A percentile compares a stretch with the other conserved stretches of the same genome.
Conservation (phyloP, 1,140 invertebrate genomes). For the Drosophila rhopaloa region DNA sequence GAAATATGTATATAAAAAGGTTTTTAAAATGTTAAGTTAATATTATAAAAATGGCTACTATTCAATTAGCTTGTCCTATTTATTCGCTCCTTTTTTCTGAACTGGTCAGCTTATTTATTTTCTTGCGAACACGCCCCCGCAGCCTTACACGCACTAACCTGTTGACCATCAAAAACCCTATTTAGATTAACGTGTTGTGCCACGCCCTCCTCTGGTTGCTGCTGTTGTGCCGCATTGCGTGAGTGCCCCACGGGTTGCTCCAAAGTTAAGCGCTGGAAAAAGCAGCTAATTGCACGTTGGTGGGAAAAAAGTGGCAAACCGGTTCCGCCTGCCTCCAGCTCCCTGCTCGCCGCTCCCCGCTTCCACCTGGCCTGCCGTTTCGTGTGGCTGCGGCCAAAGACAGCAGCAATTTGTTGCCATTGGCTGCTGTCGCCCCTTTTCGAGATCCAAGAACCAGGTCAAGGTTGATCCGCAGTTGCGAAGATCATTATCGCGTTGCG, state of each 20-base stretch:
- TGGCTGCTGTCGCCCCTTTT: slow-evolving; percentile 42
- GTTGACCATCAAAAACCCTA: slow-evolving; percentile 37
- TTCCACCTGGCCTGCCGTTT: background rate
- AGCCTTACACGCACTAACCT: slow-evolving; percentile 38
- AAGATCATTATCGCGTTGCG: slow-evolving; percentile 60
- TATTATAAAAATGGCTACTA: no score
- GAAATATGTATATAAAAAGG: no score
- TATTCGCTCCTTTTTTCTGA: background rate
- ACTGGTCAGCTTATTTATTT: slow-evolving; percentile 1
- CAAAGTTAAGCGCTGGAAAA: slow-evolving; percentile 35
- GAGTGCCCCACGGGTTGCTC: slow-evolving; percentile 20
- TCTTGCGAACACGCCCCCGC: slow-evolving; percentile 17
- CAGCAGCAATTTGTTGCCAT: slow-evolving; percentile 46
- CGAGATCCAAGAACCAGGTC: slow-evolving; percentile 71
- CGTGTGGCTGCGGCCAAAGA: slow-evolving; percentile 47
- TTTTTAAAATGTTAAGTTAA: no score
- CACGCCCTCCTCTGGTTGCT: slow-evolving; percentile 18
- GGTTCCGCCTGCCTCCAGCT: slow-evolving; percentile 14
- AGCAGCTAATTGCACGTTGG: slow-evolving; percentile 35
- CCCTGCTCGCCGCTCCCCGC: no score
- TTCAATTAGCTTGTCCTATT: background rate
- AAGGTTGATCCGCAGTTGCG: slow-evolving; percentile 50
- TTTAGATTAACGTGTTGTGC: slow-evolving; percentile 35
- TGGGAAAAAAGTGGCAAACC: slow-evolving; percentile 37
- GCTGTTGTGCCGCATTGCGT: slow-evolving; percentile 8